Evolutionary conservation across 2,113 vertebrate genomes (phyloP), one percentile per base, ranked within the genome.

Genomic region (Odocoileus hemionus): DNA sequence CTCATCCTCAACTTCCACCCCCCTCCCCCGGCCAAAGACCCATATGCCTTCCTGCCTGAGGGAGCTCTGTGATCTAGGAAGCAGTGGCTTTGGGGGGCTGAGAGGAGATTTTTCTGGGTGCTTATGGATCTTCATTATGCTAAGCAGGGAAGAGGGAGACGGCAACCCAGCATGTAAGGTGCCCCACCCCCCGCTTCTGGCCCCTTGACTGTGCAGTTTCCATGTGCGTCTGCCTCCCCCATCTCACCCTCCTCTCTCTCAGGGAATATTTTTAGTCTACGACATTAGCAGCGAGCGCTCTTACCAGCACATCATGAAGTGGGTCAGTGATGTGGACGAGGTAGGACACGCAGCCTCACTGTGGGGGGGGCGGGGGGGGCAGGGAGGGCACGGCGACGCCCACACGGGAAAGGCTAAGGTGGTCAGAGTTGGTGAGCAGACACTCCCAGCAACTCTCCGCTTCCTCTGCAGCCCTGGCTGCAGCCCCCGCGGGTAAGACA

Each of bases 241-340:
- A 16, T 64, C 74, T 82, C 86, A 93, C 58, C 57, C 89, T 93
- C 74, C 54, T 64, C 45, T 45, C 39, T 83, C 95, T 5, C 98
- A 99, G 99, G 99, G 99, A 80, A 99, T 99, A 98, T 99, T 99
- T 99, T 98, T 99, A 99, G 99, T 99, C 86, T 99, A 99, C 14
- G 99, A 99, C 98, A 99, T 99, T 98, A 99, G 99, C 82, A 99
- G 99, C 0, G 99, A 99, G 97, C 99, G 99, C 43, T 99, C 99
- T 79, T 99, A 99, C 98, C 99, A 99, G 97, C 99, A 99, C 99
- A 99, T 99, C 85, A 99, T 99, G 99, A 99, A 99, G 98, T 99
- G 99, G 99, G 99, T 99, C 98, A 99, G 99, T 36, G 99, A 99
- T 21, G 99, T 99, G 98, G 99, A 99, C 10, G 99, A 99, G 99